Conservation (phyloP, 23 tunicate species). For the Trididemnum miniatum region DNA sequence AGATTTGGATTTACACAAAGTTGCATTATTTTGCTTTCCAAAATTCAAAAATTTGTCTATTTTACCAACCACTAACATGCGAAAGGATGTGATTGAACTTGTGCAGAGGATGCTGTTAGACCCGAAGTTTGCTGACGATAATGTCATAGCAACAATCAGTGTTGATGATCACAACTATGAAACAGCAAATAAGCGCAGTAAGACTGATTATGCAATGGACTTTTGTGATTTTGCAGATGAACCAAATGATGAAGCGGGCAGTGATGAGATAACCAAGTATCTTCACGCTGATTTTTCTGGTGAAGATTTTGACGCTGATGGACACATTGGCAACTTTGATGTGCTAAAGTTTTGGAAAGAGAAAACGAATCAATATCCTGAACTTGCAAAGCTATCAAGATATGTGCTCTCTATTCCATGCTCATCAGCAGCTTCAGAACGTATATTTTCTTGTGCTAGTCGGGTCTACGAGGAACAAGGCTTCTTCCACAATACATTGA, state of each 20-base stretch:
- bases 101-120: not conserved
- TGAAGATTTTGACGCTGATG: not conserved
- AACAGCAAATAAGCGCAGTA: not conserved
- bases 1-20: not conserved
- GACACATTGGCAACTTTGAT: not conserved
- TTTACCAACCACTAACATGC: not conserved
- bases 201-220: slow-evolving; percentile 17
- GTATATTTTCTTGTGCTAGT: no score
- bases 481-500: no score
- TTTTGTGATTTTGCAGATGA: slow-evolving; percentile 11
- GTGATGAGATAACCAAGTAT: not conserved
- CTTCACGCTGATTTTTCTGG: not conserved
- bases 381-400: no score
- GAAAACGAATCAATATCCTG: not conserved
- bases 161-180: slow-evolving; percentile 8
- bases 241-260: not conserved
- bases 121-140: not conserved
- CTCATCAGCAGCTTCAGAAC: no score
- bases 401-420: no score
- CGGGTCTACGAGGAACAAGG: no score
- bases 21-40: slow-evolving; percentile 17
- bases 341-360: not conserved
- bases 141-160: not conserved
- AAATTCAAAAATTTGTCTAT: slow-evolving; percentile 26
- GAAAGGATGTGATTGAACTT: not conserved